Percentiles rank a stretch among this genome's conserved stretches.
phyloP scores from a whole-genome alignment of 35 echinoderm and acorn worm genomes.

The Eucidaris tribuloides region DNA sequence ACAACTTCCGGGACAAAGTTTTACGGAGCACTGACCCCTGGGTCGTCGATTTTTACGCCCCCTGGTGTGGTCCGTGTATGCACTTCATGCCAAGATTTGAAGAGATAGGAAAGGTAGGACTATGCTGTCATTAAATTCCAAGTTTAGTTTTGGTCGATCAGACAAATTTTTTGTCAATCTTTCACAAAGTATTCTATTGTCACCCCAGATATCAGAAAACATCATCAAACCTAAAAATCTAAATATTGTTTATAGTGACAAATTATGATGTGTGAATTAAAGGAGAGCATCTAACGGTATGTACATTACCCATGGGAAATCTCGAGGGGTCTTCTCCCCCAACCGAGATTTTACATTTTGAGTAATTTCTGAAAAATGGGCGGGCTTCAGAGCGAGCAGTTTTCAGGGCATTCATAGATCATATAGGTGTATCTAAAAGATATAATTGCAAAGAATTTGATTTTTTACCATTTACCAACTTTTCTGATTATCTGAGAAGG shows the following conservation, averaged over 20 bases:
- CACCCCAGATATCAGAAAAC: background rate
- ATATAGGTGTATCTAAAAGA: too few relatives aligned
- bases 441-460: background rate
- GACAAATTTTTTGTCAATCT: too few relatives aligned
- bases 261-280: background rate
- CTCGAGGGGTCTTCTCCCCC: too few relatives aligned
- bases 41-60: constrained; percentile 86
- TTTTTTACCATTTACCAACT: too few relatives aligned
- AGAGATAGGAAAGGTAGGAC: constrained; percentile 72
- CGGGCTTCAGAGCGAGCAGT: too few relatives aligned
- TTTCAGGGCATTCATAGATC: too few relatives aligned
- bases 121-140: background rate
- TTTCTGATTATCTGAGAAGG: background rate
- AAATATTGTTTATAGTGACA: background rate
- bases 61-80: constrained; percentile 82
- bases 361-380: too few relatives aligned
- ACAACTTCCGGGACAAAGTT: constrained; percentile 78
- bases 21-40: constrained; percentile 80
- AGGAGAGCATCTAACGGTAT: background rate
- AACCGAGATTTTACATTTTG: too few relatives aligned
- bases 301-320: background rate
- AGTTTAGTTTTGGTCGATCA: too few relatives aligned
- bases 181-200: background rate
- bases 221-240: background rate
- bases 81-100: constrained; percentile 83